These are phyloP conservation scores for Alsophila aescularia DNA, from an alignment of 2,888 invertebrate species.

Conservation along the genomic window DNA sequence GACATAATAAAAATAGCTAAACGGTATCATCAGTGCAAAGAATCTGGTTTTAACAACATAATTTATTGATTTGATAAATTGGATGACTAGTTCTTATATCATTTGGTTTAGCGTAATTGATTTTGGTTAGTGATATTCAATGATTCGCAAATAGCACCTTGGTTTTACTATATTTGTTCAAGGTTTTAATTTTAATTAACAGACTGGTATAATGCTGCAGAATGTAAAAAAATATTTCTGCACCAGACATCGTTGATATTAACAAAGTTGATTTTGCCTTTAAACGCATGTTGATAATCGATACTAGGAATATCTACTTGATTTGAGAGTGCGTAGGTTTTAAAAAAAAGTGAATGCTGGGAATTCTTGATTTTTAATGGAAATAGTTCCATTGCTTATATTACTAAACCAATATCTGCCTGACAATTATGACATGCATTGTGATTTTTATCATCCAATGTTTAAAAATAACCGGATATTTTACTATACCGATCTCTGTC, in stretches of 20 bases:
- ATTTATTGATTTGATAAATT: conserved; percentile 22
- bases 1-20: conserved; percentile 23
- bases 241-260: background rate
- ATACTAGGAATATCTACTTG: too few relatives aligned
- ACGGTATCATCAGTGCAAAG: conserved; percentile 43
- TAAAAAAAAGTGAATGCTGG: too few relatives aligned
- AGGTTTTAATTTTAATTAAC: conserved; percentile 4
- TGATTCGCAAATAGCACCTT: conserved; percentile 10
- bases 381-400: too few relatives aligned
- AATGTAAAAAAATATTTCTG: background rate
- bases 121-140: conserved; percentile 13
- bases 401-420: too few relatives aligned
- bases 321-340: too few relatives aligned
- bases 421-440: too few relatives aligned
- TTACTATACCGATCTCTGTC: too few relatives aligned
- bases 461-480: too few relatives aligned
- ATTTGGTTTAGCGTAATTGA: conserved; percentile 14
- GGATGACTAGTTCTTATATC: conserved; percentile 39
- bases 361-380: too few relatives aligned
- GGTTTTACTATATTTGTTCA: conserved; percentile 17
- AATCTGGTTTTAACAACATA: conserved; percentile 44
- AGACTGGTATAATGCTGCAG: background rate
- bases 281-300: too few relatives aligned
- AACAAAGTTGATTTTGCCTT: too few relatives aligned
- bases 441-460: too few relatives aligned